Percentiles rank a stretch among this genome's conserved stretches.
phyloP scores from a whole-genome alignment of 2,888 invertebrate species.

The Meghimatium bilineatum region DNA sequence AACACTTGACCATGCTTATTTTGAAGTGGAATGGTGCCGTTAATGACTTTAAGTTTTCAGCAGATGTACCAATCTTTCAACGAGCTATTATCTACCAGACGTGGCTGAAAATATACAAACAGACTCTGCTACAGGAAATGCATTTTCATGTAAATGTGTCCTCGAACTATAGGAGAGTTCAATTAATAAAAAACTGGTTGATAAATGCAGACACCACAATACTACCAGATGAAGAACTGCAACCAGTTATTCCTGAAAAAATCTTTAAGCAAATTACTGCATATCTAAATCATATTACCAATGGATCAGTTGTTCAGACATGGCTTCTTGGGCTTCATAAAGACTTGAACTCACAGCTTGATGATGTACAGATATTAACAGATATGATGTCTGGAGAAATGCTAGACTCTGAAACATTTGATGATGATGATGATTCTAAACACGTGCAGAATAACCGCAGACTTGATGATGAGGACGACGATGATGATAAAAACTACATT shows the following conservation, averaged over 20 bases:
- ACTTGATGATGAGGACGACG: conserved; percentile 41
- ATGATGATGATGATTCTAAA: conserved; percentile 36
- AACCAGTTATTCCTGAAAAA: background rate
- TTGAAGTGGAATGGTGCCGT: background rate
- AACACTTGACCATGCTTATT: conserved; percentile 34
- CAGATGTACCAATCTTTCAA: conserved; percentile 4
- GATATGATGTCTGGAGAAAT: background rate
- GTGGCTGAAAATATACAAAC: background rate
- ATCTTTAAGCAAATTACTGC: background rate
- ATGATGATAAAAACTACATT: conserved; percentile 19
- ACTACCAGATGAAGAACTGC: conserved; percentile 13
- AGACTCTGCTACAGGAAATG: background rate
- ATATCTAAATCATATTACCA: background rate
- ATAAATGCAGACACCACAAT: background rate
- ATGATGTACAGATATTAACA: conserved; percentile 31
- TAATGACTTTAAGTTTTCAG: background rate
- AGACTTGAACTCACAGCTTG: conserved; percentile 16
- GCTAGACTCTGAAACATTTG: conserved; percentile 4
- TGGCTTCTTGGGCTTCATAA: conserved; percentile 36
- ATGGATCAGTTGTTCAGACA: background rate
- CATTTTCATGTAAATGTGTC: background rate
- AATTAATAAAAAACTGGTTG: background rate
- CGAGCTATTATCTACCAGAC: background rate
- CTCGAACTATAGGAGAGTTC: background rate
- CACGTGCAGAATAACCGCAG: conserved; percentile 39